Base-by-base conservation (phyloP, 1,140 invertebrate species). In the Eulimnadia texana region DNA sequence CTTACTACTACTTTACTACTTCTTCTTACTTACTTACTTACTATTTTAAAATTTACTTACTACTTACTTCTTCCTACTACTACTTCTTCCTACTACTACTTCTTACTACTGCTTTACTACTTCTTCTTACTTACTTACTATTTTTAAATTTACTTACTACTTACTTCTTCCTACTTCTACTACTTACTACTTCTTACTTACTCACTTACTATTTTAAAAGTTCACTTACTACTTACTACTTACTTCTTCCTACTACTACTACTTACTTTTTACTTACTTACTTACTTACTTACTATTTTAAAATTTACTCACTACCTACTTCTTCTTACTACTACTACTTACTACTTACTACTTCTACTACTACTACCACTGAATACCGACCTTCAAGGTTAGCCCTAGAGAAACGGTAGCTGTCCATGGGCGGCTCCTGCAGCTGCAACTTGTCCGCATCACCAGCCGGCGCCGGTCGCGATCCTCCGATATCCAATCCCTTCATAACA, bases 311-410 rank as follows among this genome's bases (percentile, higher is more conserved):
- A n/a, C n/a, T n/a, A n/a, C n/a, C n/a, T n/a, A n/a, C n/a, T n/a
- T n/a, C n/a, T n/a, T n/a, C n/a, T n/a, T n/a, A n/a, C n/a, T n/a
- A n/a, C n/a, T n/a, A n/a, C n/a, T n/a, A n/a, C 33, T 16, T 6
- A 9, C 16, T 16, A 16, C 6, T 42, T 9, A 9, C 16, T 6
- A 9, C 16, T 16, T 6, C 16, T 9, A 42, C 6, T 42, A 9
- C 16, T 42, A 42, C 6, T 16, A n/a, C n/a, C n/a, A n/a, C n/a
- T n/a, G n/a, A n/a, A n/a, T n/a, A n/a, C n/a, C n/a, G n/a, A 83
- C 81, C 82, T 78, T 93, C 89, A 16, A 93, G 77, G 74, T 91
- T 93, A 2, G 88, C 89, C 88, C 92, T 91, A 25, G 88, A 92
- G 71, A 93, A 90, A 66, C 90, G 78, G 73, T 91, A 92, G 52